These are phyloP conservation scores for Pseudobourletiella spinata DNA, from an alignment of 1,140 invertebrate genomes.

Conservation along the genomic window DNA sequence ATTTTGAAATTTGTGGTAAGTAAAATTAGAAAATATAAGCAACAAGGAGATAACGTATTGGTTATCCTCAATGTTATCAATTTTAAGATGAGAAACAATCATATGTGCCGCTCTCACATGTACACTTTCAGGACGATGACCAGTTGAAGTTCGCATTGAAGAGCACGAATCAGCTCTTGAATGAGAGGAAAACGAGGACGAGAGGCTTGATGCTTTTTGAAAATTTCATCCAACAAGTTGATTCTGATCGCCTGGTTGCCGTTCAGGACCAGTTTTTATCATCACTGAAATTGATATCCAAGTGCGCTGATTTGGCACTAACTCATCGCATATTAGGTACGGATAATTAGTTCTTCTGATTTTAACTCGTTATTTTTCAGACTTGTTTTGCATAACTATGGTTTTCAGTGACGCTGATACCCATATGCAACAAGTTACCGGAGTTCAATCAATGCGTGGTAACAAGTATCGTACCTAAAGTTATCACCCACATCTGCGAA, in stretches of 20 bases:
- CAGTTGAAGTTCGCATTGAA: conserved; percentile 12
- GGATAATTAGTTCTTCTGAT: not conserved
- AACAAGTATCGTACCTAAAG: conserved; percentile 22
- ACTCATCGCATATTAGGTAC: conserved; percentile 3
- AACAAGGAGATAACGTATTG: not conserved
- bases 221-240: conserved; percentile 5
- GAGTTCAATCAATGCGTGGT: conserved; percentile 21
- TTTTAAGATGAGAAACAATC: not conserved
- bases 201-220: conserved; percentile 24
- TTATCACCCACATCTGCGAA: conserved; percentile 14
- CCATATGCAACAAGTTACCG: conserved; percentile 14
- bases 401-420: conserved; percentile 20
- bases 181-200: conserved; percentile 17
- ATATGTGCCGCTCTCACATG: not conserved
- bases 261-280: conserved; percentile 25
- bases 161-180: conserved; percentile 16
- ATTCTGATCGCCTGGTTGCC: not conserved
- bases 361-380: too few species aligned
- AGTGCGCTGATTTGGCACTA: conserved; percentile 13
- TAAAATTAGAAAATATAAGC: not conserved
- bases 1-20: conserved; percentile 14
- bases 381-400: too few species aligned
- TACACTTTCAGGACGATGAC: conserved; percentile 24
- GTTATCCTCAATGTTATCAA: not conserved
- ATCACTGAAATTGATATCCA: conserved; percentile 14